Evolutionary conservation across 1,140 invertebrate genomes (phyloP).

Genomic region (Lucilia cuprina): DNA sequence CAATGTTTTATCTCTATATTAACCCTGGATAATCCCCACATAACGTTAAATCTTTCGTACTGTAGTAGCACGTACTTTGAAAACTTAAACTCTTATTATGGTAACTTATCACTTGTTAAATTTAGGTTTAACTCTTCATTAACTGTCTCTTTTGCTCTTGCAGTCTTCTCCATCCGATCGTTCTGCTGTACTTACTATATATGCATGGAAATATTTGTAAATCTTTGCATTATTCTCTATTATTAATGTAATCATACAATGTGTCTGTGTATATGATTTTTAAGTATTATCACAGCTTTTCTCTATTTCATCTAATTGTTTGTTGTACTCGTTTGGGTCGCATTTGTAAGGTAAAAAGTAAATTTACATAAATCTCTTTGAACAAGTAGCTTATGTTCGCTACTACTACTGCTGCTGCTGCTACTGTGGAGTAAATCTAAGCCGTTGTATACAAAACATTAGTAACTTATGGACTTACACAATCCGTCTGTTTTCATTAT

Average conservation of each 20-base stretch:
- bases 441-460: conserved; percentile 16
- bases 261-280: not conserved
- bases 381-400: too few species aligned
- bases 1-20: not conserved
- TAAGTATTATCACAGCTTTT: conserved; percentile 28
- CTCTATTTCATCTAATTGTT: not conserved
- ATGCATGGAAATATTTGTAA: not conserved
- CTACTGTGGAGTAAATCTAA: not conserved
- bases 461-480: conserved; percentile 28
- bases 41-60: not conserved
- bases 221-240: not conserved
- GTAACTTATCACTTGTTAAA: not conserved
- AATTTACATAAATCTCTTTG: conserved; percentile 23
- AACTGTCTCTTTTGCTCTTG: not conserved
- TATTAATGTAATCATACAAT: not conserved
- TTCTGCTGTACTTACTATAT: not conserved
- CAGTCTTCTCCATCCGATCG: not conserved
- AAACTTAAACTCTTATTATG: not conserved
- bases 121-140: not conserved
- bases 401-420: too few species aligned
- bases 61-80: not conserved
- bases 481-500: not conserved
- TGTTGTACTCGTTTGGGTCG: not conserved
- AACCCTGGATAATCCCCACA: not conserved
- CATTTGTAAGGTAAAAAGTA: not conserved